Percentiles rank a stretch among this genome's conserved stretches.
Evolutionary conservation across 2,797 vertebrate genomes (phyloP).

Genomic region (Phrynocephalus guinanensis): DNA sequence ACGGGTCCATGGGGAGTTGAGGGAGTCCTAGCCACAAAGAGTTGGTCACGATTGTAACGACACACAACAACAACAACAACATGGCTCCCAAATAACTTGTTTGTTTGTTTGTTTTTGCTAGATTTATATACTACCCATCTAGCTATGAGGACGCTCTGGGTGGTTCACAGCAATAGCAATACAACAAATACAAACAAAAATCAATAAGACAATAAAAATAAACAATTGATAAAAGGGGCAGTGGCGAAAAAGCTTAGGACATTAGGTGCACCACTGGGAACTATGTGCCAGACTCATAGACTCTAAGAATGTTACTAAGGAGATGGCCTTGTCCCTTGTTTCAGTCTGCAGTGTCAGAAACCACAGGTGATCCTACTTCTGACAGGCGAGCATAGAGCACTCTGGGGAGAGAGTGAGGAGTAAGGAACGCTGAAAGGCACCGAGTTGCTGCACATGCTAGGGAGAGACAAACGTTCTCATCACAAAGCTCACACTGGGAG

Average conservation of each 20-base stretch:
- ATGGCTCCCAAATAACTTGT: constrained; percentile 43
- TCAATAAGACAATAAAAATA: too few species aligned
- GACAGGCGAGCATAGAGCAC: constrained; percentile 44
- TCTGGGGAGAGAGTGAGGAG: constrained; percentile 45
- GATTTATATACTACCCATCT: too few species aligned
- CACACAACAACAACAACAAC: constrained; percentile 33
- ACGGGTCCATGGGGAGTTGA: too few species aligned
- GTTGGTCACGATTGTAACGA: too few species aligned
- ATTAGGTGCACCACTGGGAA: too few species aligned
- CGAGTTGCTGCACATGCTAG: constrained; percentile 14
- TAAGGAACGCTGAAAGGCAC: constrained; percentile 42
- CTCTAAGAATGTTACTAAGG: constrained; percentile 49
- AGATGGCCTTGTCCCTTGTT: constrained; percentile 41
- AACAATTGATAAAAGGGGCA: too few species aligned
- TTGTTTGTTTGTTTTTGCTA: too few species aligned
- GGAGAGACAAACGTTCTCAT: constrained; percentile 15
- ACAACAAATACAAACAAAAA: too few species aligned
- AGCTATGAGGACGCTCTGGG: too few species aligned
- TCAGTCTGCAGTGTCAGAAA: constrained; percentile 55
- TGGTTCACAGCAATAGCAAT: too few species aligned
- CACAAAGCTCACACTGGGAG: constrained; percentile 17
- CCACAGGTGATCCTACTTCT: constrained; percentile 46
- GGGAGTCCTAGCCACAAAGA: too few species aligned
- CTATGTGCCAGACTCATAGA: neutral
- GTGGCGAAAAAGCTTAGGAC: too few species aligned